These are phyloP conservation scores for Distichodus sexfasciatus DNA, from an alignment of 2,797 vertebrate genomes.

Conservation along the genomic window DNA sequence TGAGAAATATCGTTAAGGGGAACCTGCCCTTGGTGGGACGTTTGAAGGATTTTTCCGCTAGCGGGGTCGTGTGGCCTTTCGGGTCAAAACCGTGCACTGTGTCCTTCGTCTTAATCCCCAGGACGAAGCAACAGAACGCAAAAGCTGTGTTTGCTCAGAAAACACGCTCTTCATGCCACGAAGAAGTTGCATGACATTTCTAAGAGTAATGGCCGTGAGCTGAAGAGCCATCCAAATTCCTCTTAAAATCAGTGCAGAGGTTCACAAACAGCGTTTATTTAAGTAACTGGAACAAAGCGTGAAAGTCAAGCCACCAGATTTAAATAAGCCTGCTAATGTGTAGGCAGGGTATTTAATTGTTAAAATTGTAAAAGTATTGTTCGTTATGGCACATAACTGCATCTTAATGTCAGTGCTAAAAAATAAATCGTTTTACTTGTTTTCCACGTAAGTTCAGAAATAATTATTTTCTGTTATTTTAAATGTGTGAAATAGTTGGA, in stretches of 20 bases:
- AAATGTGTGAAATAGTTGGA: too few relatives aligned
- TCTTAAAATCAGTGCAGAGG: constrained; percentile 24
- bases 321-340: too few relatives aligned
- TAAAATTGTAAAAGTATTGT: too few relatives aligned
- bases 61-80: constrained; percentile 73
- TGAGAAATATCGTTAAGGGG: constrained; percentile 84
- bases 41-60: constrained; percentile 79
- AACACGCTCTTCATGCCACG: constrained; percentile 68
- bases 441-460: too few relatives aligned
- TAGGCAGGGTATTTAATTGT: too few relatives aligned
- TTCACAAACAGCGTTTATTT: constrained; percentile 34
- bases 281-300: constrained; percentile 10
- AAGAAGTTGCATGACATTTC: constrained; percentile 63
- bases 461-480: too few relatives aligned
- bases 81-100: constrained; percentile 75
- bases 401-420: too few relatives aligned
- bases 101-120: constrained; percentile 80
- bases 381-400: too few relatives aligned
- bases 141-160: constrained; percentile 80
- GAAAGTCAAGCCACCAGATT: constrained; percentile 16
- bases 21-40: constrained; percentile 70
- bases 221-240: constrained; percentile 22
- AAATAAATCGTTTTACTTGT: too few relatives aligned
- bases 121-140: constrained; percentile 75
- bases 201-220: constrained; percentile 46